Percentiles rank a stretch among this genome's conserved stretches.
Conservation (phyloP, 2,797 vertebrate genomes). For the Sphenodon punctatus region DNA sequence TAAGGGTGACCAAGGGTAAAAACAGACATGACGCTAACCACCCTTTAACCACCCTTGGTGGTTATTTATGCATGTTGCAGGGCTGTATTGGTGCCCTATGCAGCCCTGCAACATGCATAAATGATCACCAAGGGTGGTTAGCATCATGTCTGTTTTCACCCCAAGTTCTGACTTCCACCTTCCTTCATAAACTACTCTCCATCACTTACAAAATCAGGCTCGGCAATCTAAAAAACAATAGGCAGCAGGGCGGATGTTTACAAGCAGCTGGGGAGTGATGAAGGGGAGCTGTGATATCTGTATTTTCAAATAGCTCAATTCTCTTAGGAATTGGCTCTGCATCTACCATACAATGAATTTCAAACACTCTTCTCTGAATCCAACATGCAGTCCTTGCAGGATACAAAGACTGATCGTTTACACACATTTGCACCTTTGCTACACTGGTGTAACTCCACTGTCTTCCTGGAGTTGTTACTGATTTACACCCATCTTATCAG, state of each 20-base stretch:
- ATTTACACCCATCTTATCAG: not conserved
- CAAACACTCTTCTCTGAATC: not conserved
- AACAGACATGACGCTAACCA: too few species aligned
- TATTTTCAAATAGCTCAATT: not conserved
- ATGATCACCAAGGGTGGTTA: too few species aligned
- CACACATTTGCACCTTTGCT: not conserved
- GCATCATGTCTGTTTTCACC: too few species aligned
- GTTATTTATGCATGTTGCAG: too few species aligned
- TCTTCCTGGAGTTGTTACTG: not conserved
- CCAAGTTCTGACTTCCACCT: constrained; percentile 28
- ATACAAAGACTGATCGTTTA: too few species aligned
- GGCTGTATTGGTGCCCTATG: too few species aligned
- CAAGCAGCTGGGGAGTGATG: constrained; percentile 27
- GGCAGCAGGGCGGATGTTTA: constrained; percentile 19
- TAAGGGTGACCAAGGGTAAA: too few species aligned
- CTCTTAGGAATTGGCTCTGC: not conserved
- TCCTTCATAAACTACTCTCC: not conserved
- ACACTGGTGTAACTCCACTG: not conserved
- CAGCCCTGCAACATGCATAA: too few species aligned
- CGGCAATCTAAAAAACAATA: constrained; percentile 14
- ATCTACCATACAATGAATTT: not conserved
- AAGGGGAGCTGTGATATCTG: not conserved
- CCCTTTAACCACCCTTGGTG: too few species aligned
- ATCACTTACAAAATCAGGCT: constrained; percentile 35
- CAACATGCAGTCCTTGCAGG: not conserved